Evolutionary conservation across 1,140 invertebrate genomes (phyloP).

Genomic region (Hestina assimilis): DNA sequence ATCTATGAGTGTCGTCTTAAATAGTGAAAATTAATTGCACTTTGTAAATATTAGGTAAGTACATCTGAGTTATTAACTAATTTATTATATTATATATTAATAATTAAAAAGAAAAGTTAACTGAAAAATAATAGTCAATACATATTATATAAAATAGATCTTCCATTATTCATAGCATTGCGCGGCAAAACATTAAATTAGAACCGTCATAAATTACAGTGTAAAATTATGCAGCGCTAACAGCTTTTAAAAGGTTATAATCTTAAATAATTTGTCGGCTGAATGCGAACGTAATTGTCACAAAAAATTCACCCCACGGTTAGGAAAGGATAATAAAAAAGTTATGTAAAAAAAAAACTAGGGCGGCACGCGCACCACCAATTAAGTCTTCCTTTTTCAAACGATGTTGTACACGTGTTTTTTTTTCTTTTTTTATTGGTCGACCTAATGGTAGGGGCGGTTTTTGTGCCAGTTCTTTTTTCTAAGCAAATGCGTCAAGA

Average conservation of each 20-base stretch:
- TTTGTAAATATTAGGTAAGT: conserved; percentile 2
- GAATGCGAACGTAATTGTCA: conserved; percentile 50
- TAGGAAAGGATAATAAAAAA: conserved; percentile 38
- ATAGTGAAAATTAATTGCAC: background rate
- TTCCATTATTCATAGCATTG: conserved; percentile 9
- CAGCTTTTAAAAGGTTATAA: conserved; percentile 54
- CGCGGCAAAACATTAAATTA: conserved; percentile 14
- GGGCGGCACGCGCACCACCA: conserved; percentile 67
- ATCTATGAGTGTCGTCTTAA: background rate
- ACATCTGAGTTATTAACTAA: background rate
- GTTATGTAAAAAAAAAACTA: conserved; percentile 42
- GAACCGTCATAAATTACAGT: conserved; percentile 28
- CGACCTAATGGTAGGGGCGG: conserved; percentile 48
- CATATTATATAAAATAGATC: background rate
- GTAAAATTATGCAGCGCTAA: conserved; percentile 45
- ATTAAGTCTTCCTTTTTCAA: conserved; percentile 70
- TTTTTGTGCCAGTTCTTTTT: conserved; percentile 51
- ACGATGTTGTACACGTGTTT: conserved; percentile 44
- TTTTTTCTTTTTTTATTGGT: conserved; percentile 68
- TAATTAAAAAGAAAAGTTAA: background rate
- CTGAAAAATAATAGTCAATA: too few relatives aligned
- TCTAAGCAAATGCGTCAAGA: conserved; percentile 46
- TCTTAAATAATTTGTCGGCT: conserved; percentile 58
- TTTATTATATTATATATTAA: conserved; percentile 4
- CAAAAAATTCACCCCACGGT: conserved; percentile 70